Evolutionary conservation across 2,888 invertebrate genomes (phyloP), one percentile per base, ranked within the genome.

Genomic region (Seladonia tumulorum): DNA sequence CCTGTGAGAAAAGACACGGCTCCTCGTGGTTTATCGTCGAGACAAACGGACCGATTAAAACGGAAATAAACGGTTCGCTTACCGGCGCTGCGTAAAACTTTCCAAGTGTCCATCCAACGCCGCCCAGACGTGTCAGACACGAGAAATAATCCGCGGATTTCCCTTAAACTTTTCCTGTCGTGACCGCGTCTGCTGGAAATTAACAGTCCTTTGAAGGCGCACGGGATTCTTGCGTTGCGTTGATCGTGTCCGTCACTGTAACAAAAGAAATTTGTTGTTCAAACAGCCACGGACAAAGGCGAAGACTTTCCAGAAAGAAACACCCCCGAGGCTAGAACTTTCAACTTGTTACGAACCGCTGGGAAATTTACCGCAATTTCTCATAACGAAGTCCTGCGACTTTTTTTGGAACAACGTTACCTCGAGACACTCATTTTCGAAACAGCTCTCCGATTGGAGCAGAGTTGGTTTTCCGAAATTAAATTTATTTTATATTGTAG

Each of bases 21-120:
- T 49, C 74, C 74, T 73, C 78, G 80, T 57, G 82, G 89, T 89
- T 90, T 89, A 90, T 90, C 89, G 82, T 71, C 49, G 53, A 68
- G 84, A 76, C 84, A 89, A 89, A 89, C 85, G 82, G 84, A 57
- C 35, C 84, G 90, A 90, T 90, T 90, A 90, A 90, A 89, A 84
- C 78, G 81, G 88, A 89, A 88, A 88, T 84, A 89, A 90, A 85
- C 87, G 89, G 73, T 86, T 86, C 87, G 81, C 83, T 89, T 89
- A 88, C 88, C 79, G 79, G 79, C 79, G 72, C 45, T 57, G 74
- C 60, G 85, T 86, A 88, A 89, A 88, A 86, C 89, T 83, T 70
- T 72, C 85, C 63, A 77, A 82, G 76, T 79, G 82, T 77, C 82
- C 86, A 73, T 81, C 70, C 35, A 42, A 45, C 60, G 76, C 53